Base-by-base conservation (phyloP, 1,140 invertebrate species). In the Temnothorax curvispinosus region DNA sequence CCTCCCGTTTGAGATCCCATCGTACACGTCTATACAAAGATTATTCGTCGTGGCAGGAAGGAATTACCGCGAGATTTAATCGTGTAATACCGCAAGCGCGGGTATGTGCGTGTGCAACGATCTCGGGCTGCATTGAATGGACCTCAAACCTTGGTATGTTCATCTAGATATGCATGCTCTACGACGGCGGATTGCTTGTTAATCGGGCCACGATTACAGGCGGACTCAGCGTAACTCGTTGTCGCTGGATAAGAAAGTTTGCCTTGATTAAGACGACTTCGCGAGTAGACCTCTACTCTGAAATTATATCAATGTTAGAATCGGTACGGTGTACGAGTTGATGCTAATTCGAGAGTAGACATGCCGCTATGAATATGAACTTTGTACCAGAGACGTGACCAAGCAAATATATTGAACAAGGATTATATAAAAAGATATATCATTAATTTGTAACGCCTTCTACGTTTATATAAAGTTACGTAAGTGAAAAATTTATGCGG, bases 21-120 rank as follows among this genome's bases (percentile, higher is more conserved):
- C 44, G 41, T 35, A n/a, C 38, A 47, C 41, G 52, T 56, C 38
- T 52, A 13, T 58, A 32, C 13, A 47, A 87, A 84, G 89, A 91
- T 89, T 86, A 91, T 82, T 81, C 75, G 85, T 64, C 80, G 32
- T 74, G 85, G 65, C 52, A 62, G 74, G 89, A 88, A 41, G 52
- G 88, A 89, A 91, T 91, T 91, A 91, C 76, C 88, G 65, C 65
- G 81, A 82, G 87, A 89, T 92, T 91, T 92, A 93, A 93, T 93
- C 91, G 88, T 88, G 77, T 86, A 93, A 92, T 89, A 91, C 74
- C 78, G 44, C 64, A 47, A 87, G 58, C 67, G 18, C 21, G 60
- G 47, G 86, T 81, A 85, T 65, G 27, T 27, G 80, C 47, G 44
- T 54, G 47, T 71, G 50, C 75, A 62, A 15, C 50, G 77, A 60